Conservation (phyloP, 2,113 vertebrate genomes). For the Taurulus bubalis region DNA sequence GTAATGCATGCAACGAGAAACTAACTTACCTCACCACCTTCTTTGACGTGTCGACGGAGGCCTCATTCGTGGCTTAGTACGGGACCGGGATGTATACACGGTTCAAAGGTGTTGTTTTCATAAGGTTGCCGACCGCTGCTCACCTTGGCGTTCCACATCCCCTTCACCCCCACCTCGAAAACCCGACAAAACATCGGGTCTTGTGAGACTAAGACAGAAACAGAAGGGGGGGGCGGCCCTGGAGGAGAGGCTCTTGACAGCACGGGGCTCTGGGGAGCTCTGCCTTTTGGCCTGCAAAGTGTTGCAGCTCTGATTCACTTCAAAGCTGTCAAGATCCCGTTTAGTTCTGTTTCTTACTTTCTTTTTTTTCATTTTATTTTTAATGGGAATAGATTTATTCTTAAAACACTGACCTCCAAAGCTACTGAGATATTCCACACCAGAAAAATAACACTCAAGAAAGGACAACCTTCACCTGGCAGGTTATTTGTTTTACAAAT, state of each 20-base stretch:
- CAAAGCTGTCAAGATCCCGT: conserved; percentile 15
- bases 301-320: conserved; percentile 49
- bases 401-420: conserved; percentile 29
- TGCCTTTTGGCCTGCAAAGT: conserved; percentile 42
- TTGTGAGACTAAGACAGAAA: conserved; percentile 49
- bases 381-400: conserved; percentile 26
- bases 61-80: conserved; percentile 60
- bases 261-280: conserved; percentile 30
- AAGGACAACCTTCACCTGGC: conserved; percentile 44
- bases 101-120: conserved; percentile 69
- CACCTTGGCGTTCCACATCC: conserved; percentile 56
- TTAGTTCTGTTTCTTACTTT: conserved; percentile 6
- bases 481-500: conserved; percentile 63
- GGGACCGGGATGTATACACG: conserved; percentile 59
- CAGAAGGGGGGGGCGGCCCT: no score
- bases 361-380: not conserved
- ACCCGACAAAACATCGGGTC: conserved; percentile 57
- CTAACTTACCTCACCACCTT: conserved; percentile 66
- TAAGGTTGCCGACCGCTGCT: conserved; percentile 52
- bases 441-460: conserved; percentile 1
- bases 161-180: conserved; percentile 47
- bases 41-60: conserved; percentile 60
- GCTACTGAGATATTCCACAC: conserved; percentile 36
- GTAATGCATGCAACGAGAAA: conserved; percentile 74
- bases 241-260: conserved; percentile 65